These are phyloP conservation scores for Orthosia gracilis DNA, from an alignment of 2,888 invertebrate species.

Conservation along the genomic window DNA sequence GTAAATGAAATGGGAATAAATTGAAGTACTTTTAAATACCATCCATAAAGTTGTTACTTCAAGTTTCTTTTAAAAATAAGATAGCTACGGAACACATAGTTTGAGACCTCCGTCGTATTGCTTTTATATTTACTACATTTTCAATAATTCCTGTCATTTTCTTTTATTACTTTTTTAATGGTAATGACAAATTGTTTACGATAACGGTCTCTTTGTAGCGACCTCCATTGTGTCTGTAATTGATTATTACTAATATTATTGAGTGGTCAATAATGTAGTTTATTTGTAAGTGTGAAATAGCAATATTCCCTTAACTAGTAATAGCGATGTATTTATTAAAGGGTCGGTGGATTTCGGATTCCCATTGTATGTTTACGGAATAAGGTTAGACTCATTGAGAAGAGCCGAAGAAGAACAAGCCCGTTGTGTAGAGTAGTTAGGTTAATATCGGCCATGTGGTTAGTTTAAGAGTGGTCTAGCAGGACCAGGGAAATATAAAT, in stretches of 20 bases:
- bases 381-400: neutral
- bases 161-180: slow-evolving; percentile 21
- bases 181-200: slow-evolving; percentile 8
- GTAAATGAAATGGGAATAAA: too few species aligned
- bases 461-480: neutral
- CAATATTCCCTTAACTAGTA: neutral
- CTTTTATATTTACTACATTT: neutral
- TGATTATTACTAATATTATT: slow-evolving; percentile 12
- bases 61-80: neutral
- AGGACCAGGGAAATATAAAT: neutral
- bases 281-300: neutral
- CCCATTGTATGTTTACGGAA: too few species aligned
- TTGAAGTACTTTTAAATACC: too few species aligned
- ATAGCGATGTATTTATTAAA: neutral
- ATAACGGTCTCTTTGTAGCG: slow-evolving; percentile 3
- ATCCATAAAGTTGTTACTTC: too few species aligned
- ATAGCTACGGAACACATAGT: too few species aligned
- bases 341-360: neutral
- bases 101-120: neutral
- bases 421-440: neutral
- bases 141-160: slow-evolving; percentile 20
- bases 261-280: neutral
- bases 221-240: slow-evolving; percentile 29
- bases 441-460: neutral
- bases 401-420: neutral